Evolutionary conservation across 2,888 invertebrate genomes (phyloP).

Genomic region (Caenorhabditis sp.): DNA sequence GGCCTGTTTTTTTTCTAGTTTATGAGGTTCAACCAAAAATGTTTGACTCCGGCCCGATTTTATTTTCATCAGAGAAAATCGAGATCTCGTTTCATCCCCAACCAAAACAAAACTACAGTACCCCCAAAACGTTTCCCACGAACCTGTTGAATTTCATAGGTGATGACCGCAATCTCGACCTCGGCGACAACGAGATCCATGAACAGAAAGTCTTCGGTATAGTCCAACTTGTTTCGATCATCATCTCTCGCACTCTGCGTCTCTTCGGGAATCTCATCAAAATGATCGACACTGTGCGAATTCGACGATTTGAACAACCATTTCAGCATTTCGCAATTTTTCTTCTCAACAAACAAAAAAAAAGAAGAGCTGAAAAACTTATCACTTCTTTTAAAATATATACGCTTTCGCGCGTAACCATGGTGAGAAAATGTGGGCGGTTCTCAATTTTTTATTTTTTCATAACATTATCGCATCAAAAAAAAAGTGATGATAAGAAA

Average conservation of each 20-base stretch:
- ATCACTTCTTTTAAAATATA: not conserved
- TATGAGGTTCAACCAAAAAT: too few relatives aligned
- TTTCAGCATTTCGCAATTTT: slow-evolving; percentile 18
- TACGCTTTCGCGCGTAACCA: not conserved
- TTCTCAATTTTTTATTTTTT: not conserved
- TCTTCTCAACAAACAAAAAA: too few relatives aligned
- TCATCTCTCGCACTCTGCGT: slow-evolving; percentile 37
- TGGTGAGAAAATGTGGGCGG: not conserved
- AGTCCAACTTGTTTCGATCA: slow-evolving; percentile 19
- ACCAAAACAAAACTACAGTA: too few relatives aligned
- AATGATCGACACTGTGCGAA: not conserved
- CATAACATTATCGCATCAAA: too few relatives aligned
- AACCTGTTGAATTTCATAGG: slow-evolving; percentile 18
- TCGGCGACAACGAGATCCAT: slow-evolving; percentile 33
- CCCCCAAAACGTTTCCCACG: too few relatives aligned
- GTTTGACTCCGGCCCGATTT: too few relatives aligned
- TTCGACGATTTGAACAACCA: slow-evolving; percentile 17
- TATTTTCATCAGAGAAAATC: too few relatives aligned
- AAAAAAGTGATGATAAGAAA: not conserved
- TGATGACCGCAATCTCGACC: slow-evolving; percentile 26
- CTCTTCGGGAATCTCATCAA: slow-evolving; percentile 24
- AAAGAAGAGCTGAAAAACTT: not conserved
- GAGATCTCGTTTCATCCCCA: too few relatives aligned
- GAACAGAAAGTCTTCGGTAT: slow-evolving; percentile 20
- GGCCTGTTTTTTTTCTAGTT: too few relatives aligned